Evolutionary conservation across 2,113 vertebrate genomes (phyloP).

Genomic region (Solea solea): DNA sequence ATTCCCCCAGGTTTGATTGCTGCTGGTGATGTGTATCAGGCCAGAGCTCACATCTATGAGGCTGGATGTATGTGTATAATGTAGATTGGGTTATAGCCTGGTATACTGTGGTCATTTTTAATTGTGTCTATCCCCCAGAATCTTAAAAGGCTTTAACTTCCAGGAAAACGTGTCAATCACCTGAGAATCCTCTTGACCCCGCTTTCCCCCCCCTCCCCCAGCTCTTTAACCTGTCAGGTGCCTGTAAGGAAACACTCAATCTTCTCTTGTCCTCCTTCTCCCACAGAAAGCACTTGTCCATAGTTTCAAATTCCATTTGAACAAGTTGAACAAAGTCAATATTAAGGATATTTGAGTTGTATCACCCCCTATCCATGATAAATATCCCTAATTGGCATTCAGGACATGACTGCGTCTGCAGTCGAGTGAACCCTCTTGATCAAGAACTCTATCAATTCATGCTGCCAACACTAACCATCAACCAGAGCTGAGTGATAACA

Average conservation of each 20-base stretch:
- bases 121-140: not conserved
- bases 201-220: slow-evolving; percentile 24
- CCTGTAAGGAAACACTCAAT: slow-evolving; percentile 22
- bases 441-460: slow-evolving; percentile 38
- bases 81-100: not conserved
- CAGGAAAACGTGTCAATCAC: slow-evolving; percentile 47
- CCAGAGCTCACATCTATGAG: not conserved
- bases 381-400: slow-evolving; percentile 40
- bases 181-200: slow-evolving; percentile 22
- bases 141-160: slow-evolving; percentile 35
- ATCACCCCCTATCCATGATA: slow-evolving; percentile 30
- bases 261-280: slow-evolving; percentile 18
- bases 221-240: slow-evolving; percentile 38
- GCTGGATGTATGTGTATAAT: accelerated
- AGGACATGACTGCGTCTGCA: slow-evolving; percentile 12
- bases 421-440: slow-evolving; percentile 31
- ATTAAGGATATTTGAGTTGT: slow-evolving; percentile 26
- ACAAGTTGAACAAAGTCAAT: slow-evolving; percentile 20
- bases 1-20: not conserved
- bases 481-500: slow-evolving; percentile 24
- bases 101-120: slow-evolving; percentile 27
- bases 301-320: slow-evolving; percentile 37
- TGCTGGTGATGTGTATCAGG: not conserved
- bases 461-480: slow-evolving; percentile 26
- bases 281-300: slow-evolving; percentile 26